A percentile compares a stretch with the other conserved stretches of the same genome.
Conservation (phyloP, 2,888 invertebrate genomes). For the Campoplex capitator region DNA sequence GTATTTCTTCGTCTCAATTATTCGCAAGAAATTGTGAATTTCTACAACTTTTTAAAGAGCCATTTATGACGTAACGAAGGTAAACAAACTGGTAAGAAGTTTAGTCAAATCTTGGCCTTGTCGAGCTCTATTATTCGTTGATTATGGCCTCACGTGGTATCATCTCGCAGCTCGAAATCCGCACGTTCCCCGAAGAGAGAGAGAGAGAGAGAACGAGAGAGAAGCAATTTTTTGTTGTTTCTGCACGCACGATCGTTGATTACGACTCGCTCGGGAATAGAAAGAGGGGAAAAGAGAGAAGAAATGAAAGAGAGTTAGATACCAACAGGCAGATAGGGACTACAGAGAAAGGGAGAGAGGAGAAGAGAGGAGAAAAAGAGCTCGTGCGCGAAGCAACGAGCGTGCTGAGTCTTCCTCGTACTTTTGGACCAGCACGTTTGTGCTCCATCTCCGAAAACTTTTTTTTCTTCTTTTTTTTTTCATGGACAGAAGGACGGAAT, state of each 20-base stretch:
- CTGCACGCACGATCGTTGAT: slow-evolving; percentile 61
- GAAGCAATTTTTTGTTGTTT: slow-evolving; percentile 51
- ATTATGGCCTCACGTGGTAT: background rate
- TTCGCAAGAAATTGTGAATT: background rate
- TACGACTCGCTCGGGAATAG: slow-evolving; percentile 71
- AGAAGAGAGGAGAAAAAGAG: slow-evolving; percentile 17
- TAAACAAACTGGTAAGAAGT: background rate
- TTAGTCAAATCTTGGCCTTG: background rate
- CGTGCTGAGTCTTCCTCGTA: slow-evolving; percentile 5
- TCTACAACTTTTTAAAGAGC: background rate
- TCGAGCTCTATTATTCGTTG: background rate
- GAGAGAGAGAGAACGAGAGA: background rate
- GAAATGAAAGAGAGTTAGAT: slow-evolving; percentile 30
- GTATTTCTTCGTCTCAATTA: background rate
- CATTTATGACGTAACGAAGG: background rate
- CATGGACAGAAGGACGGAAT: slow-evolving; percentile 34
- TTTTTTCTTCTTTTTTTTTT: background rate
- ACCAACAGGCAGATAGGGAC: slow-evolving; percentile 30
- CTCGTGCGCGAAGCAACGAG: slow-evolving; percentile 29
- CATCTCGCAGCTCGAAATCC: slow-evolving; percentile 18
- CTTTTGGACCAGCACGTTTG: slow-evolving; percentile 25
- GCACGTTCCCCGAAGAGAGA: slow-evolving; percentile 18
- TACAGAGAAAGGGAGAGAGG: background rate
- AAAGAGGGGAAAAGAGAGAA: slow-evolving; percentile 43
- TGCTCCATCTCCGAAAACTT: slow-evolving; percentile 29